Evolutionary conservation across 2,113 vertebrate genomes (phyloP), one percentile per base, ranked within the genome.

Genomic region (Cygnus atratus): DNA sequence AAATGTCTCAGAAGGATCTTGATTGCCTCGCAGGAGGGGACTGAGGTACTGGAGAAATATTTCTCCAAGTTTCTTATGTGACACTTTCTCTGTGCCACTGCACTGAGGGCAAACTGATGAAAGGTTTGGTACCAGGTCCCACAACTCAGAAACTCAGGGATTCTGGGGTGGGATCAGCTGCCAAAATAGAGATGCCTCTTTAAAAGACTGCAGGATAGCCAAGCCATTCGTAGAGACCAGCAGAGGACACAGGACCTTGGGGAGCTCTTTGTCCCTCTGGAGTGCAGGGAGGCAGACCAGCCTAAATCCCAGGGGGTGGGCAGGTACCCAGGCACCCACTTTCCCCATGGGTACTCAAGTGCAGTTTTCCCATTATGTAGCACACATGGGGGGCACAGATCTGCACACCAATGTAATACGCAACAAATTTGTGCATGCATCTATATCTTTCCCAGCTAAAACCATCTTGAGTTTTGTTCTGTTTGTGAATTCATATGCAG

Each of bases 11-110:
- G 33, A 95, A 93, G 76, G 72, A 80, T 80, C 92, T 79, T 96
- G 96, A 96, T 94, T 95, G 92, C 93, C 7, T 37, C 95, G 75
- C 96, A 94, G 95, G 85, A 92, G 95, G 95, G 65, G 50, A 88
- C 39, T 0, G 0, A 86, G 87, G 25, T 17, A 86, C 2, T 1
- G 35, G 46, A 81, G 57, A n/a, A 59, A 50, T 80, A 90, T 28
- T 75, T 72, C 83, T 78, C 46, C 52, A 41, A 1, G 24, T 78
- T 92, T 87, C 65, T 61, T 57, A 17, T 28, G 20, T 0, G 0
- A 43, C 52, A 16, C 88, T 75, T 75, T 29, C 82, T 44, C 71
- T 12, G 5, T 59, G 76, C 52, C 73, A 44, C 68, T 24, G 67
- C 82, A 92, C 9, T 35, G 26, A 88, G 65, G 24, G 75, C 52